Conservation (phyloP, 2,888 invertebrate species). For the Eupithecia dodoneata region DNA sequence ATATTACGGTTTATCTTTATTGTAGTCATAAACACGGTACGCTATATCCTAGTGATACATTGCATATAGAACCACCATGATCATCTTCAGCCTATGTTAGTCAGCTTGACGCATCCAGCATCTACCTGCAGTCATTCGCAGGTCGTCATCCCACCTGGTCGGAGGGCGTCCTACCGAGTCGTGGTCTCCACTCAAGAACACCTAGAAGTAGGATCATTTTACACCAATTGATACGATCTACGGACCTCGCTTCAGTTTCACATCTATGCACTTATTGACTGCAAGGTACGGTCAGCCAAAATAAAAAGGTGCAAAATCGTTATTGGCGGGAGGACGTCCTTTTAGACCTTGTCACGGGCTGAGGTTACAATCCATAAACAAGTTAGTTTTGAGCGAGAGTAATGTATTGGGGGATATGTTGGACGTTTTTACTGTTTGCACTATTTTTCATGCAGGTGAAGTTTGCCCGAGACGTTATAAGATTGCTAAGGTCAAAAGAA, state of each 20-base stretch:
- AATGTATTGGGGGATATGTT: slow-evolving; percentile 19
- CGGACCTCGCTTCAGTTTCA: slow-evolving; percentile 6
- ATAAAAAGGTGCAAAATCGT: slow-evolving; percentile 22
- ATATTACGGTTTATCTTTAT: neutral
- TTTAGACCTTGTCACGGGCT: slow-evolving; percentile 21
- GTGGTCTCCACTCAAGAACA: no score
- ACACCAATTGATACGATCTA: no score
- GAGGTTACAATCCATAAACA: slow-evolving; percentile 22
- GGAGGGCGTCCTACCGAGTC: no score
- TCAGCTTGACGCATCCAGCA: no score
- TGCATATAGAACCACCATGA: no score
- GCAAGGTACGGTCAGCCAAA: slow-evolving; percentile 9
- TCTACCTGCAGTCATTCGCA: no score
- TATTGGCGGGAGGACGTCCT: slow-evolving; percentile 24
- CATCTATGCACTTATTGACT: slow-evolving; percentile 1
- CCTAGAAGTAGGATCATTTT: no score
- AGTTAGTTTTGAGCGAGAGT: slow-evolving; percentile 12
- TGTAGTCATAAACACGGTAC: no score
- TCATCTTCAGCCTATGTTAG: no score
- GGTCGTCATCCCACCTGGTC: no score
- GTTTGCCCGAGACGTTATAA: neutral
- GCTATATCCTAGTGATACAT: no score
- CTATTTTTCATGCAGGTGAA: slow-evolving; percentile 3
- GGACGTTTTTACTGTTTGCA: slow-evolving; percentile 8
- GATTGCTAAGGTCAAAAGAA: neutral